phyloP scores from a whole-genome alignment of 2,113 vertebrate species.

The Crotophaga sulcirostris region DNA sequence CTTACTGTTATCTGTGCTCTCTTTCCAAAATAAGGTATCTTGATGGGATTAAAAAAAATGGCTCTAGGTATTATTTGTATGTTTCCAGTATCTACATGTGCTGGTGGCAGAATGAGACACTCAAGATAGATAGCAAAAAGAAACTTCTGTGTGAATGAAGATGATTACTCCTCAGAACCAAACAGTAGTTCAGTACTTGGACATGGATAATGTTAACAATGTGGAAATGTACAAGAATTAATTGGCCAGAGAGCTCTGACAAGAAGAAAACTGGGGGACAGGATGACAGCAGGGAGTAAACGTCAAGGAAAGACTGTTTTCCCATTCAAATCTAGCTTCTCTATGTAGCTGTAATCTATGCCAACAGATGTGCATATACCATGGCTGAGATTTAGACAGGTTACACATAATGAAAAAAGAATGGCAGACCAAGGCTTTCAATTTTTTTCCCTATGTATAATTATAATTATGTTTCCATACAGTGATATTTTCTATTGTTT shows the following conservation, averaged over 20 bases:
- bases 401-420: not conserved
- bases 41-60: not conserved
- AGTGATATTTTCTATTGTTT: not conserved
- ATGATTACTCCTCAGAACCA: not conserved
- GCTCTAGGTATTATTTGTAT: not conserved
- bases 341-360: not conserved
- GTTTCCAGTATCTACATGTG: not conserved
- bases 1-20: not conserved
- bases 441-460: not conserved
- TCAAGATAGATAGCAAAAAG: not conserved
- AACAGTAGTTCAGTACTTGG: not conserved
- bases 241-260: not conserved
- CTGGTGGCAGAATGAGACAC: not conserved
- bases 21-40: not conserved
- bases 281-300: not conserved
- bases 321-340: not conserved
- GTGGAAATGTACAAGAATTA: not conserved
- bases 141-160: not conserved
- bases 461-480: not conserved
- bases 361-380: not conserved
- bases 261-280: not conserved
- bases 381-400: not conserved
- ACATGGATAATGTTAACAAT: not conserved
- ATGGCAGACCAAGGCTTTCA: not conserved
- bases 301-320: not conserved